These are phyloP conservation scores for Thereva unica DNA, from an alignment of 2,888 invertebrate genomes.

Conservation along the genomic window DNA sequence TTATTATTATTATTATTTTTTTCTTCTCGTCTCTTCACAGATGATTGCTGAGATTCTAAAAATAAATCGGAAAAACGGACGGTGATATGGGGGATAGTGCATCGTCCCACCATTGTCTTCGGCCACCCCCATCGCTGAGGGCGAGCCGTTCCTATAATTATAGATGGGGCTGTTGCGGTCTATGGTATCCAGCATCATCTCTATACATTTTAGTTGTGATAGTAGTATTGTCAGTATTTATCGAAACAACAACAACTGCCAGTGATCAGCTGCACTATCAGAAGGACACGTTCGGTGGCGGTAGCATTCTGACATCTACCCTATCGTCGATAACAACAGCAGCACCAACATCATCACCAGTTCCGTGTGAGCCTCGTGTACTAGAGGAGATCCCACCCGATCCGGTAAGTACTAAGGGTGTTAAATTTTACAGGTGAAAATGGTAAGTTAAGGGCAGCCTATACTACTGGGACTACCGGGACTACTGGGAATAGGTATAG, in stretches of 20 bases:
- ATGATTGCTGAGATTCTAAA: slow-evolving; percentile 46
- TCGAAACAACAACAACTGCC: slow-evolving; percentile 38
- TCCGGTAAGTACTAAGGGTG: slow-evolving; percentile 53
- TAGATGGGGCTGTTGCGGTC: slow-evolving; percentile 33
- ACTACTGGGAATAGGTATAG: background rate
- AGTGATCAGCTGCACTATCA: slow-evolving; percentile 27
- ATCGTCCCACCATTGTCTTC: slow-evolving; percentile 42
- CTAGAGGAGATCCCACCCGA: slow-evolving; percentile 55
- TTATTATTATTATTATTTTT: slow-evolving; percentile 20
- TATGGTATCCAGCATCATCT: slow-evolving; percentile 38
- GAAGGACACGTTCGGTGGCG: slow-evolving; percentile 28
- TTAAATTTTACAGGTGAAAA: background rate
- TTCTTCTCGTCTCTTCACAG: slow-evolving; percentile 39
- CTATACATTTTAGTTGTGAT: slow-evolving; percentile 35
- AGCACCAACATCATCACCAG: slow-evolving; percentile 35
- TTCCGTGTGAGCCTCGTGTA: slow-evolving; percentile 53
- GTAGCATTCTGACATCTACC: background rate
- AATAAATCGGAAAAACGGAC: slow-evolving; percentile 43
- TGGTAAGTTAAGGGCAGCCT: background rate
- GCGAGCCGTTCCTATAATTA: slow-evolving; percentile 32
- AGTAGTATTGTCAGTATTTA: slow-evolving; percentile 37
- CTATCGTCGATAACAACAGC: slow-evolving; percentile 30
- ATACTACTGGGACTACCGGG: background rate
- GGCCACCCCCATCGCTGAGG: slow-evolving; percentile 37
- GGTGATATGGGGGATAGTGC: slow-evolving; percentile 46